Evolutionary conservation across 2,888 invertebrate genomes (phyloP).

Genomic region (Nasonia oneida): DNA sequence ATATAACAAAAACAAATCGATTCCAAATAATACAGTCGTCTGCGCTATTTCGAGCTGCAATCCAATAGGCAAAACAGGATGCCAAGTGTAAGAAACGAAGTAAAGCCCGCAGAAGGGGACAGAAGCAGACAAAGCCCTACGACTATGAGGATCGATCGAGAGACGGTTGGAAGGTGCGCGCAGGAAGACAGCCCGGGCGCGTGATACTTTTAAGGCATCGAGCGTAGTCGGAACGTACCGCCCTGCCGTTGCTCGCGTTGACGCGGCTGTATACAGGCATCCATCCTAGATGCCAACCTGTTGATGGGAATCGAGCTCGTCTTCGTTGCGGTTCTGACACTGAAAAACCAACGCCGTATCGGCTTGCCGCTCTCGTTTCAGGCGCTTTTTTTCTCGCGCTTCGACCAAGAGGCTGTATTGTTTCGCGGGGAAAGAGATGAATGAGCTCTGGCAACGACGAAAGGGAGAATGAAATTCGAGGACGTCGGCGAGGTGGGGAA

Average conservation of each 20-base stretch:
- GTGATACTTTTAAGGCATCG: neutral
- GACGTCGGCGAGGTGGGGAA: too few species aligned
- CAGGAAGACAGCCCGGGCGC: neutral
- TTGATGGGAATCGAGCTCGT: slow-evolving; percentile 26
- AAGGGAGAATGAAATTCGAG: too few species aligned
- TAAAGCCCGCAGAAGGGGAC: neutral
- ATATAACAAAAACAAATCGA: neutral
- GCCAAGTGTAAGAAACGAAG: neutral
- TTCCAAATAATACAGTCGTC: neutral
- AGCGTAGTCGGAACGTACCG: slow-evolving; percentile 15
- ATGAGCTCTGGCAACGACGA: too few species aligned
- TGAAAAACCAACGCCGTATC: slow-evolving; percentile 19
- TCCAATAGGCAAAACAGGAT: neutral
- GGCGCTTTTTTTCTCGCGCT: neutral
- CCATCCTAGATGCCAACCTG: slow-evolving; percentile 37
- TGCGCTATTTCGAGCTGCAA: neutral
- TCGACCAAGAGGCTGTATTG: neutral
- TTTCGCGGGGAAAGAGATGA: neutral
- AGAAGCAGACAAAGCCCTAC: slow-evolving; percentile 4
- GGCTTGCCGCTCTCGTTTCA: neutral
- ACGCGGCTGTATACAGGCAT: neutral
- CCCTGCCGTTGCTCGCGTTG: neutral
- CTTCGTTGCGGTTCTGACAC: neutral
- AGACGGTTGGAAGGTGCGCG: neutral
- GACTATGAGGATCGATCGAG: slow-evolving; percentile 5